These are phyloP conservation scores for Cataglyphis altisquamis DNA, from an alignment of 2,888 invertebrate species.

Conservation along the genomic window DNA sequence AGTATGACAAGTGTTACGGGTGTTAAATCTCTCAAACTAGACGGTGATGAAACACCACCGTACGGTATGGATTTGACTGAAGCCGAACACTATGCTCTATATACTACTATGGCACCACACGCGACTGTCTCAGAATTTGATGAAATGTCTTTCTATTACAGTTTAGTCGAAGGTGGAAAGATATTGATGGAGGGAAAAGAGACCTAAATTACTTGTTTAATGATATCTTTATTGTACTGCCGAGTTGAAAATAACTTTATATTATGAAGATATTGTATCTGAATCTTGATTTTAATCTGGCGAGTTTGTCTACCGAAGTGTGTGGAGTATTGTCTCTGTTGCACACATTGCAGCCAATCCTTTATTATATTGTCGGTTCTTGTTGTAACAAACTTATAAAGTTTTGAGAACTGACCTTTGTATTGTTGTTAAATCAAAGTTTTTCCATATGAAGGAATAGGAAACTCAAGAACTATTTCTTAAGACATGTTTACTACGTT, in stretches of 20 bases:
- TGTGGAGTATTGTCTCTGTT: slow-evolving; percentile 36
- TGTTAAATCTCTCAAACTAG: slow-evolving; percentile 74
- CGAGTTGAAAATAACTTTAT: slow-evolving; percentile 53
- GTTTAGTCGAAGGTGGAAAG: slow-evolving; percentile 93
- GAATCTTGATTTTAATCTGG: background rate
- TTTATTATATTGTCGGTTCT: slow-evolving; percentile 28
- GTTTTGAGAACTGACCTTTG: slow-evolving; percentile 50
- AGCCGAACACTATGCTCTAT: slow-evolving; percentile 95
- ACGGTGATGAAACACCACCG: slow-evolving; percentile 79
- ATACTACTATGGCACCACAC: slow-evolving; percentile 94
- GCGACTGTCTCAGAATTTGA: slow-evolving; percentile 96
- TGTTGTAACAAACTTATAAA: slow-evolving; percentile 40
- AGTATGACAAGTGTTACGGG: slow-evolving; percentile 77
- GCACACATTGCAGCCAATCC: slow-evolving; percentile 26
- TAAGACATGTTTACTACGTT: slow-evolving; percentile 1
- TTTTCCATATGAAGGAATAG: slow-evolving; percentile 28
- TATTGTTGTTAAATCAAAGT: slow-evolving; percentile 35
- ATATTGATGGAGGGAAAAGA: slow-evolving; percentile 87
- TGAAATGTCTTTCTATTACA: slow-evolving; percentile 95
- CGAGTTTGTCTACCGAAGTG: slow-evolving; percentile 25
- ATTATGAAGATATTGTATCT: slow-evolving; percentile 20
- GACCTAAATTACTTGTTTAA: slow-evolving; percentile 67
- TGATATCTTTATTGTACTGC: slow-evolving; percentile 61
- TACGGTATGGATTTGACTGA: slow-evolving; percentile 91
- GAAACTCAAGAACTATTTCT: slow-evolving; percentile 4